These are phyloP conservation scores for Myathropa florea DNA, from an alignment of 2,888 invertebrate genomes.

Conservation along the genomic window DNA sequence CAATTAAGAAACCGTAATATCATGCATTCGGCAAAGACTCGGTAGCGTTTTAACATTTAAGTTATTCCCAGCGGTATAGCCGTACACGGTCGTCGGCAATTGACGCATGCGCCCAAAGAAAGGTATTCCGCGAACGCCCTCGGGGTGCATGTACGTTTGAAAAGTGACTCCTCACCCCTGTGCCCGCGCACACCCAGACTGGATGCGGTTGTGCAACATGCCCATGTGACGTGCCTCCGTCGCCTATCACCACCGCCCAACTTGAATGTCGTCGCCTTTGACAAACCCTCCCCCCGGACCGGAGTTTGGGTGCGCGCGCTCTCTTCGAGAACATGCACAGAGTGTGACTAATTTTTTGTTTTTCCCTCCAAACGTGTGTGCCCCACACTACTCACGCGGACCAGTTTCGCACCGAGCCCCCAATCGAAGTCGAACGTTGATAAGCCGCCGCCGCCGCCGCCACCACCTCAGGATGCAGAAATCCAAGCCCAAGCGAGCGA, in stretches of 20 bases:
- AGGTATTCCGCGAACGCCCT: slow-evolving; percentile 50
- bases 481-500: slow-evolving; percentile 16
- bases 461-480: slow-evolving; percentile 34
- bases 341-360: slow-evolving; percentile 34
- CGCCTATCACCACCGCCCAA: slow-evolving; percentile 41
- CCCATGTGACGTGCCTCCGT: slow-evolving; percentile 61
- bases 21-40: slow-evolving; percentile 15
- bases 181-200: slow-evolving; percentile 12
- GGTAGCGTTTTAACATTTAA: slow-evolving; percentile 6
- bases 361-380: neutral
- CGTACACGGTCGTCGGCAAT: slow-evolving; percentile 30
- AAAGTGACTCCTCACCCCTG: neutral
- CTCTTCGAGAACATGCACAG: slow-evolving; percentile 53
- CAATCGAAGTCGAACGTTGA: slow-evolving; percentile 32
- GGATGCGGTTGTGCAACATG: slow-evolving; percentile 44
- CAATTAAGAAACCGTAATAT: slow-evolving; percentile 21
- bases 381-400: slow-evolving; percentile 25
- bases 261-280: slow-evolving; percentile 55
- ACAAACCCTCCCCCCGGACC: slow-evolving; percentile 39
- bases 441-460: slow-evolving; percentile 50
- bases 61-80: neutral
- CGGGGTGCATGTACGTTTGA: slow-evolving; percentile 26
- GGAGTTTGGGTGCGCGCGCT: slow-evolving; percentile 34
- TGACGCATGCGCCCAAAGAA: slow-evolving; percentile 46
- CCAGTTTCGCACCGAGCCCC: slow-evolving; percentile 60